phyloP scores from a whole-genome alignment of 2,113 vertebrate species.

The Sphaerodactylus townsendi region DNA sequence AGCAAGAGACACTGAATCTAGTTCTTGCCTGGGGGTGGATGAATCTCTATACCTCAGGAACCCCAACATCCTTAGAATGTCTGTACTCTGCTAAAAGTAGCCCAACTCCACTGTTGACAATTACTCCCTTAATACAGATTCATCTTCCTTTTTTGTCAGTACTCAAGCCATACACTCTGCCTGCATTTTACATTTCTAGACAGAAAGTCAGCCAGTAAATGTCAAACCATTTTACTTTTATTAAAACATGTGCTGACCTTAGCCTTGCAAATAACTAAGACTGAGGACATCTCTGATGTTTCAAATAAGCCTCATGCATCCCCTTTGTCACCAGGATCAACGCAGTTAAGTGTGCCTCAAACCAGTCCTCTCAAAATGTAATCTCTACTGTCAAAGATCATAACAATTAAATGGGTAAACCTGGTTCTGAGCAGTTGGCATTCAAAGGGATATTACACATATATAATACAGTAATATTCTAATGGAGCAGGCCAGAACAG shows the following conservation, averaged over 20 bases:
- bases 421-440: not conserved
- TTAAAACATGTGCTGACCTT: not conserved
- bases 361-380: not conserved
- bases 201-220: not conserved
- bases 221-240: not conserved
- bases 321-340: not conserved
- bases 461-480: not conserved
- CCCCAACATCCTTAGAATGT: no score
- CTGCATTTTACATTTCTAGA: not conserved
- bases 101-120: not conserved
- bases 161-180: not conserved
- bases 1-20: no score
- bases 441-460: not conserved
- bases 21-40: no score
- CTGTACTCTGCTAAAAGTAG: no score
- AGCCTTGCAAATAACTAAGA: not conserved
- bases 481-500: no score
- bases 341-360: not conserved
- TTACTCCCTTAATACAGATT: not conserved
- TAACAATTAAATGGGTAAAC: not conserved
- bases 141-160: not conserved
- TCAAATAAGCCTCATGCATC: not conserved
- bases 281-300: not conserved
- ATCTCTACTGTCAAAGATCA: not conserved
- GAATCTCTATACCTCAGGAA: no score